Base-by-base conservation (phyloP, 92 coral and sea anemone genomes). In the Nematostella vectensis region DNA sequence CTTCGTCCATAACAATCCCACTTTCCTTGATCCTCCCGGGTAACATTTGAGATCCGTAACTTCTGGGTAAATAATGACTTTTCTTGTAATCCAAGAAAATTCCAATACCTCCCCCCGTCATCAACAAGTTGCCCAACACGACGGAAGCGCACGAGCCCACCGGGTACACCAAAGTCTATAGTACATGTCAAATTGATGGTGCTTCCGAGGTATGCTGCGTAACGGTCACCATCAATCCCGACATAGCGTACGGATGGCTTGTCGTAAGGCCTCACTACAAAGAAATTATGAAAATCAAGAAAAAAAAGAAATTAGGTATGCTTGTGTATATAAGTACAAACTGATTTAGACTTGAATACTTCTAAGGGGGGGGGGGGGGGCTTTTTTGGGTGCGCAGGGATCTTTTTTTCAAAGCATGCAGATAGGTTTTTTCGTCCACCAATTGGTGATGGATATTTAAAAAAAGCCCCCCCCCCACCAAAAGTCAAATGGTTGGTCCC, bases 161-260 rank as follows among this genome's bases (percentile, higher is more conserved):
- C 40, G 15, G 15, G 40, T 33, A 15, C 6, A 6, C 40, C 40
- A 6, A 17, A 33, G 16, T 27, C 11, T 29, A 54, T 40, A 3
- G 25, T 36, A 29, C 59, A 54, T 1, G 59, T 25, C 4, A 54
- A 12, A 15, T 54, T 54, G 15, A 2, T 25, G 10, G 3, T 25
- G 27, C 36, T 8, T 2, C 59, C 59, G 3, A 54, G 39, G 21
- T 54, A 54, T 3, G 59, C 59, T 25, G 3, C 31, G 6, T 54
- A 6, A 6, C 6, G 15, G 40, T 33, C 40, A 33, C 40, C 40
- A 6, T 6, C 8, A 6, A 33, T 33, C 40, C 40, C 40, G 8
- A 33, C 15, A 6, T 33, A 6, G 15, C 6, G 6, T 6, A 33
- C 40, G 40, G 40, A 33, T 33, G 40, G 40, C n/a, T n/a, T n/a